These are phyloP conservation scores for Tringa solitaria DNA, from an alignment of 2,113 vertebrate species.

Conservation along the genomic window DNA sequence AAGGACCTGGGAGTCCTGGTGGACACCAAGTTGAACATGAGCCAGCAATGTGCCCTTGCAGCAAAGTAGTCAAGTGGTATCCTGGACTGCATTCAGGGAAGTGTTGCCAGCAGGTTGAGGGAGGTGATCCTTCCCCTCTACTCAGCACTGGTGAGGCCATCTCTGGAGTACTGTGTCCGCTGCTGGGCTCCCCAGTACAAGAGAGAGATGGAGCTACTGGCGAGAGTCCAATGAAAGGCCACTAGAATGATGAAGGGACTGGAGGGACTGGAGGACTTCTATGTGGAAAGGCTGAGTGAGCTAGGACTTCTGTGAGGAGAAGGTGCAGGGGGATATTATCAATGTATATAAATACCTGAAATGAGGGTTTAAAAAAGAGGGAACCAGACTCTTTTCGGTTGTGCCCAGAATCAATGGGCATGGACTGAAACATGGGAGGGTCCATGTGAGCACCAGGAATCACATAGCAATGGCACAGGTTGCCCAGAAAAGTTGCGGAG, in stretches of 20 bases:
- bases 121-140: not conserved
- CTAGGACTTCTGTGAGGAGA: not conserved
- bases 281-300: not conserved
- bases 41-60: not conserved
- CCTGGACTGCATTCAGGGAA: not conserved
- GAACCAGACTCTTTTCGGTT: not conserved
- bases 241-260: too few relatives aligned
- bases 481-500: not conserved
- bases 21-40: accelerated
- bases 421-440: not conserved
- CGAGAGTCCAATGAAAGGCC: not conserved
- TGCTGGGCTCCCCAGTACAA: not conserved
- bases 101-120: accelerated
- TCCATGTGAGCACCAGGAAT: not conserved
- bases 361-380: not conserved
- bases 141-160: not conserved
- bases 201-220: not conserved
- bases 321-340: not conserved
- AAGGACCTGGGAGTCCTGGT: not conserved
- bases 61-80: not conserved
- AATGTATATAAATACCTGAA: not conserved
- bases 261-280: not conserved
- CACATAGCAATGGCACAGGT: not conserved
- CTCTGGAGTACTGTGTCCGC: not conserved
- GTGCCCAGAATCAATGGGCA: not conserved